Conservation (phyloP, 2,888 invertebrate genomes). For the Dryadula phaetusa region DNA sequence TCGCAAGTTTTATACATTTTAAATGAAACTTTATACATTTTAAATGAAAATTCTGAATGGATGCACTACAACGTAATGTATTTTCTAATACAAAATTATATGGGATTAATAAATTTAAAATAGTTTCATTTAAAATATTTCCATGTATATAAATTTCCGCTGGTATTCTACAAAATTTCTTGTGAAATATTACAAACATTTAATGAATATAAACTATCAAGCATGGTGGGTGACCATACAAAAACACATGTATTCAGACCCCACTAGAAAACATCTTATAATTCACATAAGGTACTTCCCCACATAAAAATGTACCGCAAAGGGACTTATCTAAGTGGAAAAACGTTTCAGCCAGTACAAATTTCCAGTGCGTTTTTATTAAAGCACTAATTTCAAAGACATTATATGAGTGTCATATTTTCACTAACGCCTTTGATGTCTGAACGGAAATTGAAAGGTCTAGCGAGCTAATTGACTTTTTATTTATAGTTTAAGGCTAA, state of each 20-base stretch:
- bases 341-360: slow-evolving; percentile 40
- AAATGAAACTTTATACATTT: too few relatives aligned
- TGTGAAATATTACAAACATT: too few relatives aligned
- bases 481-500: slow-evolving; percentile 13
- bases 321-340: slow-evolving; percentile 33
- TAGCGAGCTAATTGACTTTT: slow-evolving; percentile 15
- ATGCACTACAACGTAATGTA: too few relatives aligned
- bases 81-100: too few relatives aligned
- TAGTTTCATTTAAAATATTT: too few relatives aligned
- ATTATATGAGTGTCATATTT: slow-evolving; percentile 37
- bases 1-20: too few relatives aligned
- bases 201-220: too few relatives aligned
- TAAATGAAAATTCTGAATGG: too few relatives aligned
- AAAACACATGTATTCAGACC: background rate
- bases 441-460: slow-evolving; percentile 5
- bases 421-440: slow-evolving; percentile 32
- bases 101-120: too few relatives aligned
- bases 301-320: slow-evolving; percentile 17
- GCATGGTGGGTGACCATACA: too few relatives aligned
- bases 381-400: slow-evolving; percentile 46
- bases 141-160: too few relatives aligned
- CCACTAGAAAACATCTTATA: slow-evolving; percentile 30
- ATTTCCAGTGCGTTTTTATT: slow-evolving; percentile 43
- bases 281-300: slow-evolving; percentile 24
- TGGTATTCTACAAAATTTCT: too few relatives aligned